Evolutionary conservation across 2,888 invertebrate genomes (phyloP), one percentile per base, ranked within the genome.

Genomic region (Neocrepidodera transversa): DNA sequence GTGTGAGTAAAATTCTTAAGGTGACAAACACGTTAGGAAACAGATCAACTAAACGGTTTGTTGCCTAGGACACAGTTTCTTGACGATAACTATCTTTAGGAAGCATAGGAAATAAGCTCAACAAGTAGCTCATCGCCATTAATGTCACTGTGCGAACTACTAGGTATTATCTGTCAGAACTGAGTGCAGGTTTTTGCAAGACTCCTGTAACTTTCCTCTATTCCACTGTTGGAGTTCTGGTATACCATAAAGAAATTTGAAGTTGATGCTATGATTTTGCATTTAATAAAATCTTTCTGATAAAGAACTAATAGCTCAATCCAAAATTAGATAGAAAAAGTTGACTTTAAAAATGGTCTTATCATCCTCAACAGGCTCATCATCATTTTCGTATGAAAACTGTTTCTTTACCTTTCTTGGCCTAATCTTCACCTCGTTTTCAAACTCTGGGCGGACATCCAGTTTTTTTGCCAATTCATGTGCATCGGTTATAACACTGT

Each of bases 1-100:
- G n/a, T n/a, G n/a, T n/a, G n/a, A n/a, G 11, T 14, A 49, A 35
- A 49, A 49, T 49, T 32, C 49, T 49, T 17, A 49, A 20, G n/a
- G 47, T 17, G 10, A 49, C 11, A 32, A 10, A 8, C 7, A 26
- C 13, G 26, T 47, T 47, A 3, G 17, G 49, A 26, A 16, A 30
- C 16, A 13, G 16, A 32, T 30, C 18, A 14, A 28, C 30, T 30
- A 49, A 32, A 30, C 14, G 13, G 16, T 47, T 47, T 47, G 30
- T 30, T n/a, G 32, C 17, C 17, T 32, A 49, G 16, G 30, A 32
- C 20, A 49, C 30, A 16, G 32, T 20, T 16, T 49, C 49, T 16
- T n/a, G n/a, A n/a, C n/a, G n/a, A n/a, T n/a, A n/a, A n/a, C n/a
- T n/a, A n/a, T n/a, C n/a, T n/a, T n/a, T n/a, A n/a, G n/a, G n/a